Evolutionary conservation across 2,113 vertebrate species (phyloP).

Genomic region (Hydrolagus affinis): DNA sequence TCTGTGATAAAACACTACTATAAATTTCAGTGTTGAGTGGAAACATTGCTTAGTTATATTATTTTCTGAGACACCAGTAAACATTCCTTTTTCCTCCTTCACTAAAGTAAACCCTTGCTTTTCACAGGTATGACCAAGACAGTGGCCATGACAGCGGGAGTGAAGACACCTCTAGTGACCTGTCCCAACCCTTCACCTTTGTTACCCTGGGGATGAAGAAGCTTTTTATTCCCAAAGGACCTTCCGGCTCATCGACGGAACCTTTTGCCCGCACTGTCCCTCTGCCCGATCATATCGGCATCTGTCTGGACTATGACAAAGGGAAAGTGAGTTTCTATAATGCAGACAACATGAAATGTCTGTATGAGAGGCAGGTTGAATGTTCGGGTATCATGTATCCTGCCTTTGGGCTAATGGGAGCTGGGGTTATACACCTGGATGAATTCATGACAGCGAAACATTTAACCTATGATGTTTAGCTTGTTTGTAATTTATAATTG

Average conservation of each 20-base stretch:
- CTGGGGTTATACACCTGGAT: conserved; percentile 73
- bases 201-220: conserved; percentile 89
- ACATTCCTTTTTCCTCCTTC: not conserved
- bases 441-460: conserved; percentile 60
- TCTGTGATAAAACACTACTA: not conserved
- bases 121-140: conserved; percentile 81
- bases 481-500: conserved; percentile 11
- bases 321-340: conserved; percentile 82
- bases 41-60: no score
- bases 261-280: conserved; percentile 67
- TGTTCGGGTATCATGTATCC: conserved; percentile 88
- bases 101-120: conserved; percentile 20
- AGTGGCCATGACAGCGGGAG: conserved; percentile 95
- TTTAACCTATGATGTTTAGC: not conserved
- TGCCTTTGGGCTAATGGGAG: conserved; percentile 83
- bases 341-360: conserved; percentile 74
- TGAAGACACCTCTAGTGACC: conserved; percentile 78
- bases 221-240: conserved; percentile 77
- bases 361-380: conserved; percentile 84
- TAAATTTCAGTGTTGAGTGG: not conserved
- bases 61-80: no score
- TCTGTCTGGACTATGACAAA: conserved; percentile 83
- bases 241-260: conserved; percentile 52
- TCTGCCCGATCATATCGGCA: conserved; percentile 70
- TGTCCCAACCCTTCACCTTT: conserved; percentile 79